Conservation (phyloP, 2,888 invertebrate species). For the Acrobasis suavella region DNA sequence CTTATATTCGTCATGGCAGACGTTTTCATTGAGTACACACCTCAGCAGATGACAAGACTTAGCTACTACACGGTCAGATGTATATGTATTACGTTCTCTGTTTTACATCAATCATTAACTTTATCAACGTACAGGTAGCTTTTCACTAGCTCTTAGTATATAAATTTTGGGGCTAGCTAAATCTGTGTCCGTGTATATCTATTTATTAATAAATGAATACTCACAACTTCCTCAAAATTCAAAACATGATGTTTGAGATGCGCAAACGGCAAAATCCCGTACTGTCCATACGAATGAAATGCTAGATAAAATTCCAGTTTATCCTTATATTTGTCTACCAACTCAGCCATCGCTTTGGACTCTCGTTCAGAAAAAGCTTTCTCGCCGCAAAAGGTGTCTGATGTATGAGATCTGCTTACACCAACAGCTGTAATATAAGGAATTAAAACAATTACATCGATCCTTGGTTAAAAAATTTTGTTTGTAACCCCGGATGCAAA, state of each 20-base stretch:
- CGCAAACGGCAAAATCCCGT: slow-evolving; percentile 82
- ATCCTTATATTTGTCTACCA: slow-evolving; percentile 49
- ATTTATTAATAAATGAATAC: slow-evolving; percentile 26
- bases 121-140: too few species aligned
- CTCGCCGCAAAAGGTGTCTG: slow-evolving; percentile 66
- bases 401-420: slow-evolving; percentile 31
- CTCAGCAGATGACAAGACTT: too few species aligned
- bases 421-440: slow-evolving; percentile 45
- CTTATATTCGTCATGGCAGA: too few species aligned
- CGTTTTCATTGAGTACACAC: too few species aligned
- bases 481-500: too few species aligned
- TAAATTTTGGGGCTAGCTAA: too few species aligned
- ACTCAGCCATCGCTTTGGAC: slow-evolving; percentile 60
- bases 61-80: too few species aligned
- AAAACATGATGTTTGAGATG: slow-evolving; percentile 48
- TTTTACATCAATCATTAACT: too few species aligned
- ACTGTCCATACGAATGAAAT: slow-evolving; percentile 86
- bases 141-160: too few species aligned
- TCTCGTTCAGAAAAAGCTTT: slow-evolving; percentile 79
- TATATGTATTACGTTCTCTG: too few species aligned
- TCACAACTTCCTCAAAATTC: slow-evolving; percentile 68
- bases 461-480: too few species aligned
- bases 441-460: neutral
- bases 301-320: slow-evolving; percentile 78
- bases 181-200: too few species aligned